Evolutionary conservation across 2,113 vertebrate species (phyloP).

Genomic region (Aegotheles bennettii): DNA sequence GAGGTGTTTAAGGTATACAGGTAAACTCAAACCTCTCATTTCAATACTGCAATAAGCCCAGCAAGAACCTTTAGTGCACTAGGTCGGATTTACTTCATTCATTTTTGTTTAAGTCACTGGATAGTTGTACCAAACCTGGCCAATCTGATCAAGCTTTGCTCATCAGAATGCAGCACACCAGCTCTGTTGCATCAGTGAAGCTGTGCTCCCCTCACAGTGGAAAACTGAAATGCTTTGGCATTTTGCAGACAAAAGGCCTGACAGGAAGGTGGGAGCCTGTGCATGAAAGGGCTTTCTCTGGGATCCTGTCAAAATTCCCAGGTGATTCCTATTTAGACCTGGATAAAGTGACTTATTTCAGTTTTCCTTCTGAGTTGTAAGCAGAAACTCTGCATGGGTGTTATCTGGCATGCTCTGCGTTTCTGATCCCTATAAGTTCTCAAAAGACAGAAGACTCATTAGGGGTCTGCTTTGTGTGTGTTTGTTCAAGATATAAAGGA

Average conservation of each 20-base stretch:
- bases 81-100: background rate
- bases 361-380: background rate
- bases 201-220: background rate
- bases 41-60: background rate
- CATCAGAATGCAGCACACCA: background rate
- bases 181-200: background rate
- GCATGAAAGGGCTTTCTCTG: background rate
- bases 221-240: accelerated
- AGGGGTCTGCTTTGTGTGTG: background rate
- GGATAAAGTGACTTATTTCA: background rate
- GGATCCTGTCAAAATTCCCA: background rate
- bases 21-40: background rate
- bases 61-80: background rate
- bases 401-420: background rate
- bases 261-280: background rate
- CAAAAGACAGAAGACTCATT: background rate
- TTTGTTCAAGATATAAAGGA: background rate
- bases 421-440: background rate
- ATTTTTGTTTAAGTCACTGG: background rate
- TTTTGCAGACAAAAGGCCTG: background rate
- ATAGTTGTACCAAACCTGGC: background rate
- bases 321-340: background rate
- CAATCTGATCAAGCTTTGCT: background rate
- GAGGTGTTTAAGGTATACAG: background rate
- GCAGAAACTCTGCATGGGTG: background rate